A percentile compares a stretch with the other conserved stretches of the same genome.
Conservation (phyloP, 2,888 invertebrate genomes). For the Cheilosia variabilis region DNA sequence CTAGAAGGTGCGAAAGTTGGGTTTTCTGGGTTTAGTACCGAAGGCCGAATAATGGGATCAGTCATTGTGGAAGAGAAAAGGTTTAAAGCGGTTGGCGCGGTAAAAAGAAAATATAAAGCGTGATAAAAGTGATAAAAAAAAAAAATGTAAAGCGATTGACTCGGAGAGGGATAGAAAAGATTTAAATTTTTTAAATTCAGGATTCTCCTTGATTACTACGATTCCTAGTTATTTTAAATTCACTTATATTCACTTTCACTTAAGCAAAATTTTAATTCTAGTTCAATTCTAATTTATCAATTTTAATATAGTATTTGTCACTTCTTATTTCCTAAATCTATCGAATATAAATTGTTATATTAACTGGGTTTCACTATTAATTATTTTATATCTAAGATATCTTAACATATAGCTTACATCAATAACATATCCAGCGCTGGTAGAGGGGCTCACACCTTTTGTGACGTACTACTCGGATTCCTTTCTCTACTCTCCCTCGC, state of each 20-base stretch:
- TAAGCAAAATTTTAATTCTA: background rate
- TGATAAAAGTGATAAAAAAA: too few species aligned
- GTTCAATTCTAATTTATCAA: background rate
- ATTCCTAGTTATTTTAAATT: too few species aligned
- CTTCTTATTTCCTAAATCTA: background rate
- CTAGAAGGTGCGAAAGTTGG: background rate
- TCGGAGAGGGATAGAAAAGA: too few species aligned
- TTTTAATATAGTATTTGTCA: background rate
- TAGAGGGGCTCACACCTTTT: background rate
- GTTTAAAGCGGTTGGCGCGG: too few species aligned
- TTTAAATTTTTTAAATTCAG: too few species aligned
- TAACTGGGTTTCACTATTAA: background rate
- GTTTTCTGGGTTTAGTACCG: slow-evolving; percentile 3
- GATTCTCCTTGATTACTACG: too few species aligned
- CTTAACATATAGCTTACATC: background rate
- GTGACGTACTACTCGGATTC: background rate
- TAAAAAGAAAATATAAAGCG: background rate
- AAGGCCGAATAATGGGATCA: slow-evolving; percentile 2
- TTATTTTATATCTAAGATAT: background rate
- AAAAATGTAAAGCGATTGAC: too few species aligned
- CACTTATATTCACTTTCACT: background rate
- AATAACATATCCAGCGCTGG: background rate
- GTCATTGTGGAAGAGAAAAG: too few species aligned
- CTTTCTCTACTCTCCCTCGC: background rate
- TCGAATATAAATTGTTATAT: background rate